Base-by-base conservation (phyloP, 2,113 vertebrate genomes). In the Alaudala cheleensis region DNA sequence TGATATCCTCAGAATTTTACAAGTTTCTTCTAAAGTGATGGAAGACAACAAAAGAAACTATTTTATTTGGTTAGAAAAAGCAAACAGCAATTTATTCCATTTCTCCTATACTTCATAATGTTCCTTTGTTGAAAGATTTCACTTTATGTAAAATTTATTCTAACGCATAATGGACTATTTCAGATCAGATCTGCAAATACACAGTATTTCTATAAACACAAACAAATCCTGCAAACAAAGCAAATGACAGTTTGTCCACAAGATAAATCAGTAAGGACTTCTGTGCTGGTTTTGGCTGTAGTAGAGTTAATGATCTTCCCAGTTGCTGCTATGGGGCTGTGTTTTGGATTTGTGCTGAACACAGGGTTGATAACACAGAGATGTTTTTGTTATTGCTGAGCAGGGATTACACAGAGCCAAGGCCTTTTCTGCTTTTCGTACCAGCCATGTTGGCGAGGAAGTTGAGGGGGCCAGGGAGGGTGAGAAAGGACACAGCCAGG, bases 301-400 rank as follows among this genome's bases (percentile, higher is more conserved):
- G 2, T 33, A 12, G 42, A 56, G 29, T 37, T 50, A 1, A 16
- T 42, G 72, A 12, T 3, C 3, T 16, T 50, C 58, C 18, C 42
- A 19, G 42, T 3, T 42, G 9, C 21, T 71, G 49, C 0, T 12
- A 0, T 31, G 24, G 40, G 10, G 9, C 11, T 31, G 14, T 60
- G 34, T 8, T 62, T 54, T 40, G 65, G 16, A 12, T 79, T 31
- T 62, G 49, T 79, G 40, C 40, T 71, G 49, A 17, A 0, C 24
- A 21, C n/a, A 16, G 23, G 19, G 39, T 3, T 47, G 47, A 24
- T 34, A 34, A 40, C 4, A 39, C 8, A 70, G 40, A 62, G 49
- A 31, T 62, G 29, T 25, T 87, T 79, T 56, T 64, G 74, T 22
- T 21, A 1, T 31, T 49, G 31, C 25, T 80, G 57, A 64, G 81